Evolutionary conservation across 2,888 invertebrate species (phyloP).

Genomic region (Furcula furcula): DNA sequence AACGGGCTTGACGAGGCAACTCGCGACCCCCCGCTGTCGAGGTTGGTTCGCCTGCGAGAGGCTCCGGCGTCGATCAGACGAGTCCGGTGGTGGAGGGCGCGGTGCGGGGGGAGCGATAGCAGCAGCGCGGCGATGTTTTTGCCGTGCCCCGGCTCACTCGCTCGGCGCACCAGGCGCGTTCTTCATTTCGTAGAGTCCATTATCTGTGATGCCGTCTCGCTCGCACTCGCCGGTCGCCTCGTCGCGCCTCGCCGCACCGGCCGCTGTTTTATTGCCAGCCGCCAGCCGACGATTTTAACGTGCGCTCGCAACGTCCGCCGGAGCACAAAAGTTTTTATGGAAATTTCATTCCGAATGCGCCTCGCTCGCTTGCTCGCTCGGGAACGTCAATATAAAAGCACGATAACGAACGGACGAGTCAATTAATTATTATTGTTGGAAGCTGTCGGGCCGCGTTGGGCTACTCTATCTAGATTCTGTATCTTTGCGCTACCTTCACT

Average conservation of each 20-base stretch:
- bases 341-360: slow-evolving; percentile 81
- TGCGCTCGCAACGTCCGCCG: slow-evolving; percentile 81
- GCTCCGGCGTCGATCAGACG: slow-evolving; percentile 71
- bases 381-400: slow-evolving; percentile 81
- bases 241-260: slow-evolving; percentile 79
- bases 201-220: slow-evolving; percentile 70
- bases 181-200: slow-evolving; percentile 79
- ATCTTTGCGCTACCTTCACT: slow-evolving; percentile 43
- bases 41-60: slow-evolving; percentile 73
- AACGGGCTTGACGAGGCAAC: slow-evolving; percentile 61
- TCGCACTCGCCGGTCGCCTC: slow-evolving; percentile 63
- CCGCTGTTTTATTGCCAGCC: slow-evolving; percentile 82
- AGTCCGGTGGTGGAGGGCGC: slow-evolving; percentile 55
- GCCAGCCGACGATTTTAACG: slow-evolving; percentile 82
- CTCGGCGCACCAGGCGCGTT: slow-evolving; percentile 74
- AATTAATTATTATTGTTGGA: slow-evolving; percentile 82
- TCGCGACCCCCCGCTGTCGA: slow-evolving; percentile 77
- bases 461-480: slow-evolving; percentile 59
- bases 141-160: slow-evolving; percentile 74
- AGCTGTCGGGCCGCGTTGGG: slow-evolving; percentile 72
- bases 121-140: slow-evolving; percentile 77
- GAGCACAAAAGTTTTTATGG: slow-evolving; percentile 82
- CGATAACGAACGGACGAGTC: slow-evolving; percentile 82
- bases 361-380: slow-evolving; percentile 74
- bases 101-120: slow-evolving; percentile 64